Evolutionary conservation across 2,888 invertebrate genomes (phyloP), one percentile per base, ranked within the genome.

Genomic region (Plagodis dolabraria): DNA sequence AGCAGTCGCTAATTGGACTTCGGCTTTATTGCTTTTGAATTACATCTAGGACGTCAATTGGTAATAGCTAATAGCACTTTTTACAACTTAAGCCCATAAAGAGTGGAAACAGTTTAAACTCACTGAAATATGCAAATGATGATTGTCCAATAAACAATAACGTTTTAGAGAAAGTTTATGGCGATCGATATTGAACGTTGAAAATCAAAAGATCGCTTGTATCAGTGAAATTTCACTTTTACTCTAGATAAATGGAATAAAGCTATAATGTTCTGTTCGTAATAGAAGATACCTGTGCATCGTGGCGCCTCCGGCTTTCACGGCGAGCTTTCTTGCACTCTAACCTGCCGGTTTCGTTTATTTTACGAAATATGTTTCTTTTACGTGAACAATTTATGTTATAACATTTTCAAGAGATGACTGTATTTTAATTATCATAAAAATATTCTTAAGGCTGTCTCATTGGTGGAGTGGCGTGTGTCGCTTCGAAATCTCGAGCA

Each of bases 161-260:
- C 9, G 22, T 22, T 22, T 10, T 35, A 59, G 59, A 56, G 65
- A 68, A 65, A 65, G 67, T 50, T 45, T 10, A 48, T 60, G 47
- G 49, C 59, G 72, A 72, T 70, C 64, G 70, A 73, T 68, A 66
- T 69, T 62, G 63, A 71, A 73, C 69, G 70, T 70, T 59, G 46
- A 60, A 58, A 63, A 72, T 75, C 67, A 63, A 71, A 68, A 70
- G 65, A 71, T 70, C 70, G 65, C 71, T 73, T 71, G 77, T 75
- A 38, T 51, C 51, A 76, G 77, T 81, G 71, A 74, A 75, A 78
- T 78, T 74, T 71, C 60, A 72, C 76, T 79, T 79, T 83, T 83
- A 60, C 79, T 74, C 77, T 77, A 70, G 51, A 57, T 70, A 76
- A 78, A 82, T 82, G 76, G 84, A 85, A 88, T 86, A 84, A 82